Evolutionary conservation across 2,797 vertebrate species (phyloP).

Genomic region (Dicrostonyx torquatus): DNA sequence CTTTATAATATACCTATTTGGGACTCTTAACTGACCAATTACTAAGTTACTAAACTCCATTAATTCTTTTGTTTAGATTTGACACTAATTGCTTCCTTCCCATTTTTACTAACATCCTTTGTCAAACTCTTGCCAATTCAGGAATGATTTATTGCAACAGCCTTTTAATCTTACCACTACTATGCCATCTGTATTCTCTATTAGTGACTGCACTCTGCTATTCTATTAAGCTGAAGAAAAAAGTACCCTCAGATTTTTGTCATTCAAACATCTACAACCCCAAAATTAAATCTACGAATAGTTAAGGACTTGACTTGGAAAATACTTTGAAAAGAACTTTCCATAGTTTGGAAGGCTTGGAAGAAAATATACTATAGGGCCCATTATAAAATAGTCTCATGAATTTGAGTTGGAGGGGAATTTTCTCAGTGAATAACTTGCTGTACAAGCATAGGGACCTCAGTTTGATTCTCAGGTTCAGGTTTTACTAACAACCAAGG

Average conservation of each 20-base stretch:
- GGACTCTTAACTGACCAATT: not conserved
- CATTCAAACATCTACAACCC: not conserved
- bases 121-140: not conserved
- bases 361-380: not conserved
- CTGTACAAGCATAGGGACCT: not conserved
- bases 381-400: not conserved
- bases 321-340: not conserved
- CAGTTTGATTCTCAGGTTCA: not conserved
- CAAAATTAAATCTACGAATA: not conserved
- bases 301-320: not conserved
- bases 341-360: not conserved
- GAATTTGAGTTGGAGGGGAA: not conserved
- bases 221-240: not conserved
- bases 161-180: not conserved
- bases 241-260: not conserved
- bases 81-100: not conserved
- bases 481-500: not conserved
- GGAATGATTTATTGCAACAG: not conserved
- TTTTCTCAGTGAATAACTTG: not conserved
- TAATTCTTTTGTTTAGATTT: not conserved
- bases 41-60: not conserved
- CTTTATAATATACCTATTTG: not conserved
- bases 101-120: not conserved
- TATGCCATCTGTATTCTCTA: not conserved
- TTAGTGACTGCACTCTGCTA: not conserved